Percentiles rank a stretch among this genome's conserved stretches.
phyloP scores from a whole-genome alignment of 2,113 vertebrate genomes.

The Laticauda laticaudata region DNA sequence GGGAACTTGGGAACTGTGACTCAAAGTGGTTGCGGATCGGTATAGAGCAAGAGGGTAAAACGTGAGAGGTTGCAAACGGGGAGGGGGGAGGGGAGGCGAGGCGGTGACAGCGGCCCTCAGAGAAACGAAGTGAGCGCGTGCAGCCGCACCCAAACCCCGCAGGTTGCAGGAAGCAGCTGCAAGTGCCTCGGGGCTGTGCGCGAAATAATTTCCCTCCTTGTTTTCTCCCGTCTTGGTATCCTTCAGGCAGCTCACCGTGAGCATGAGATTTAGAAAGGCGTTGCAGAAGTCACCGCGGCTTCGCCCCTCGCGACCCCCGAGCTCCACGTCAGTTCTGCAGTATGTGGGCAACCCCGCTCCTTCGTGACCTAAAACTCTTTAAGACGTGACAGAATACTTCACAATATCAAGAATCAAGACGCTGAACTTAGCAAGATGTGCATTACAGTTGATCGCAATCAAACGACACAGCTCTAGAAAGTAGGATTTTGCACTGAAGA shows the following conservation, averaged over 20 bases:
- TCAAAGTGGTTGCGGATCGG: not conserved
- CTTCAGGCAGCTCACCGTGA: not conserved
- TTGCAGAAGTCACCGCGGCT: not conserved
- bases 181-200: not conserved
- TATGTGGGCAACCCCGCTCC: not conserved
- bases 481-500: not conserved
- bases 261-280: not conserved
- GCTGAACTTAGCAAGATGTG: not conserved
- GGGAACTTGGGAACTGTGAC: not conserved
- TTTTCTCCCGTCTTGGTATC: not conserved
- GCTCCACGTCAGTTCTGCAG: not conserved
- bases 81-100: not conserved
- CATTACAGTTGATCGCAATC: not conserved
- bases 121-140: too few relatives aligned
- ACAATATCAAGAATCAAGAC: not conserved
- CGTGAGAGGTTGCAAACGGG: slow-evolving; percentile 3
- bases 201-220: not conserved
- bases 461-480: not conserved
- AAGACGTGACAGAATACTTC: not conserved
- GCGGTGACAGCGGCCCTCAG: too few relatives aligned
- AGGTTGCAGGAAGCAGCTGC: not conserved
- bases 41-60: slow-evolving; percentile 27
- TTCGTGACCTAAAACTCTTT: not conserved
- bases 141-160: not conserved
- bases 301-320: too few relatives aligned